Evolutionary conservation across 2,888 invertebrate species (phyloP).

Genomic region (Phaonia tiefii): DNA sequence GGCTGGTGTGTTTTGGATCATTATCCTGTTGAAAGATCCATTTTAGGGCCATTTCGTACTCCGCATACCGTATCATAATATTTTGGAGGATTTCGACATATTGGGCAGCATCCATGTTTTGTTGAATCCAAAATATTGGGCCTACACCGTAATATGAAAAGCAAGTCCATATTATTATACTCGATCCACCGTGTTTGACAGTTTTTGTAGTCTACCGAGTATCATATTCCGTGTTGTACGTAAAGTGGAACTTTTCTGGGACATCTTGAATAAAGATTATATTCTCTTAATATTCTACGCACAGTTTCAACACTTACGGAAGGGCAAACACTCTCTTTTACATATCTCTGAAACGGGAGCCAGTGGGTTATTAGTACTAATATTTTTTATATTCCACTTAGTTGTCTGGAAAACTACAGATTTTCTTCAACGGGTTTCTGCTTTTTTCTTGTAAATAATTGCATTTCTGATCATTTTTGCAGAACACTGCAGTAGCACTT

Average conservation of each 20-base stretch:
- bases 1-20: no score
- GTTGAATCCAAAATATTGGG: neutral
- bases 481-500: no score
- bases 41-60: no score
- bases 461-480: neutral
- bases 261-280: no score
- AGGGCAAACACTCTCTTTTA: neutral
- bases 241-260: conserved; percentile 17
- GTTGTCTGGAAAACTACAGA: neutral
- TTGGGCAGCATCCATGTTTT: no score
- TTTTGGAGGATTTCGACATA: no score
- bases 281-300: no score
- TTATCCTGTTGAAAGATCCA: no score
- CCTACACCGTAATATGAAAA: conserved; percentile 26
- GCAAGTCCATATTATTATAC: conserved; percentile 33
- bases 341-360: no score
- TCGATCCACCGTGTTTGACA: conserved; percentile 20
- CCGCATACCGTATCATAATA: conserved; percentile 34
- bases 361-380: no score
- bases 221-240: conserved; percentile 20
- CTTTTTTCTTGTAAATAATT: neutral
- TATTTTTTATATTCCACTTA: neutral
- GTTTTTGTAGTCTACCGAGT: neutral
- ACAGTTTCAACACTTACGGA: neutral
- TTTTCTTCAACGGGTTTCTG: no score